A percentile compares a stretch with the other conserved stretches of the same genome.
These are phyloP conservation scores for Procambarus clarkii DNA, from an alignment of 1,140 invertebrate genomes.

Conservation along the genomic window DNA sequence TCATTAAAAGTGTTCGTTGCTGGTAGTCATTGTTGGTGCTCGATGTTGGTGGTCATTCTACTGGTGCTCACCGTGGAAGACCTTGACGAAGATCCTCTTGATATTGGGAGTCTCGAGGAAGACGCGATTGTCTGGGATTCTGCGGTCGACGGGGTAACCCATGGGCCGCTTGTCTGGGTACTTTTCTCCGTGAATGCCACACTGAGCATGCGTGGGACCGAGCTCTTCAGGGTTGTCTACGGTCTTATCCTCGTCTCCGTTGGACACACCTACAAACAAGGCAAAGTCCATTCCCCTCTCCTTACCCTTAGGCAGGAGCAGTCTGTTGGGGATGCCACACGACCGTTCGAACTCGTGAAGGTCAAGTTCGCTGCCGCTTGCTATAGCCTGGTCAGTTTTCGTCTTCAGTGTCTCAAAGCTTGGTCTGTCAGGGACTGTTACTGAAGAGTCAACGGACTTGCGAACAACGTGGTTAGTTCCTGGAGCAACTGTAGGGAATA, in stretches of 20 bases:
- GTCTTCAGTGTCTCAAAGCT: neutral
- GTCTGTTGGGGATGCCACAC: conserved; percentile 77
- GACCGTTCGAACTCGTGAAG: neutral
- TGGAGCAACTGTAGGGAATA: neutral
- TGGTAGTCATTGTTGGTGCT: no score
- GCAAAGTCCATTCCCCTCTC: conserved; percentile 81
- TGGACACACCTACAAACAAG: conserved; percentile 81
- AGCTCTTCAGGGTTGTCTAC: neutral
- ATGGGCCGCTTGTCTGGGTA: conserved; percentile 52
- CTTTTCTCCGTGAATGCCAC: conserved; percentile 35
- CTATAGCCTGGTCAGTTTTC: conserved; percentile 8
- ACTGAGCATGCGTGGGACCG: conserved; percentile 26
- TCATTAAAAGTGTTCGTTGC: no score
- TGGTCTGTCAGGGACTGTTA: conserved; percentile 8
- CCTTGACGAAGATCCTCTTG: no score
- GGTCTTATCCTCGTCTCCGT: conserved; percentile 56
- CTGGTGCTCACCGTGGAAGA: no score
- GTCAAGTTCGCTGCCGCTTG: neutral
- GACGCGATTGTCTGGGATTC: conserved; percentile 36
- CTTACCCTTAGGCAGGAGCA: conserved; percentile 83
- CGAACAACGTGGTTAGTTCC: neutral
- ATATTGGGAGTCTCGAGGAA: neutral
- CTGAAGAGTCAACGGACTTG: neutral
- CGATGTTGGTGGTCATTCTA: no score
- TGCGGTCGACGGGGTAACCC: conserved; percentile 61